These are phyloP conservation scores for Rhynchopsitta pachyrhyncha DNA, from an alignment of 2,113 vertebrate species.

Conservation along the genomic window DNA sequence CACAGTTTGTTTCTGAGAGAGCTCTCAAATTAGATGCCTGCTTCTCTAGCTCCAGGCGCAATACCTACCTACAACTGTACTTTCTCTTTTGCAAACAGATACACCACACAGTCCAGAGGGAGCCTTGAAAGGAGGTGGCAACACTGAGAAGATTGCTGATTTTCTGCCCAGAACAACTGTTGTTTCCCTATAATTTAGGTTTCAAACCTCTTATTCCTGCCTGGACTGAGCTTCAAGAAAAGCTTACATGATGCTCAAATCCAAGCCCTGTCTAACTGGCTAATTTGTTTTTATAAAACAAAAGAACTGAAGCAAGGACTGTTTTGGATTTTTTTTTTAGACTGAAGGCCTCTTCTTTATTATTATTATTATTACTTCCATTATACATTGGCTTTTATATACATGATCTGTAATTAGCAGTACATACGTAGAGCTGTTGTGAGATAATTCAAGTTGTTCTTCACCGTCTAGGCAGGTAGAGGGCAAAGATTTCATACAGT, in stretches of 20 bases:
- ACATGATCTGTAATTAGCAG: background rate
- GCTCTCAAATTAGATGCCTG: background rate
- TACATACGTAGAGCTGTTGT: background rate
- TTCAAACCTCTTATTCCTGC: background rate
- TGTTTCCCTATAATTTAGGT: background rate
- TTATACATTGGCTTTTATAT: background rate
- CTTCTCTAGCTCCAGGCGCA: background rate
- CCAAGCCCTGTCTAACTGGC: background rate
- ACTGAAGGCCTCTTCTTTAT: background rate
- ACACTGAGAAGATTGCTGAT: background rate
- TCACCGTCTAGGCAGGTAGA: background rate
- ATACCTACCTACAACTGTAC: background rate
- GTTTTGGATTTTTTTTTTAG: background rate
- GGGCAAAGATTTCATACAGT: background rate
- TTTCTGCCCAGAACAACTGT: background rate
- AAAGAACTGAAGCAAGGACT: background rate
- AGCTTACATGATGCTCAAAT: background rate
- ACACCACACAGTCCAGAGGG: background rate
- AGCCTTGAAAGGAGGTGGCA: background rate
- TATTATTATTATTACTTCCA: background rate
- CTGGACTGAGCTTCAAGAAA: background rate
- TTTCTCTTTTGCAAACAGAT: background rate
- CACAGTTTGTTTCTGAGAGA: background rate
- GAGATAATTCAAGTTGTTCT: background rate
- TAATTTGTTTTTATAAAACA: background rate